Conservation (phyloP, 2,888 invertebrate genomes). For the Tortricodes alternella region DNA sequence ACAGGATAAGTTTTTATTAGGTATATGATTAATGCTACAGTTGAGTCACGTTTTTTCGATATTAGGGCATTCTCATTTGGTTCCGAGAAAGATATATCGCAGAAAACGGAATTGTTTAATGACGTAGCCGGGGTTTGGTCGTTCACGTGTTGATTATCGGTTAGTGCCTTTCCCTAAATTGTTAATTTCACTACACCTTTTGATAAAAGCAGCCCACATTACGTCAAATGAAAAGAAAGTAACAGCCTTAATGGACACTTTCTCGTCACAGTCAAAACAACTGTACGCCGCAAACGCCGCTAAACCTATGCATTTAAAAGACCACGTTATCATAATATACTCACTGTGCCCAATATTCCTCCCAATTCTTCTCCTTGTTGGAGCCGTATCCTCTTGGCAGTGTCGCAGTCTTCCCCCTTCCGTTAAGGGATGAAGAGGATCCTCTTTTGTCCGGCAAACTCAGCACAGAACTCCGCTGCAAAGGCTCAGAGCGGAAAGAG, state of each 20-base stretch:
- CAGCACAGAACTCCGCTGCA: slow-evolving; percentile 58
- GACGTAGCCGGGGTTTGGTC: not conserved
- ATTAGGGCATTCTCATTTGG: slow-evolving; percentile 9
- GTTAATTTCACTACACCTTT: not conserved
- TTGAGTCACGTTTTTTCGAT: slow-evolving; percentile 25
- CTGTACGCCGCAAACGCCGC: not conserved
- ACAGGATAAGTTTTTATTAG: not conserved
- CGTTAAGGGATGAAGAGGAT: slow-evolving; percentile 56
- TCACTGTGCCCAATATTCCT: slow-evolving; percentile 78
- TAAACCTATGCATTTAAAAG: not conserved
- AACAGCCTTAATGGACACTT: slow-evolving; percentile 11
- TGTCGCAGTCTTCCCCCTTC: slow-evolving; percentile 63
- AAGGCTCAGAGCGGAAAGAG: slow-evolving; percentile 69
- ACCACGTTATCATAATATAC: too few species aligned
- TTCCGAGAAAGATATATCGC: slow-evolving; percentile 5
- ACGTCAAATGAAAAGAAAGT: slow-evolving; percentile 16
- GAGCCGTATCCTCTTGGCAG: slow-evolving; percentile 72
- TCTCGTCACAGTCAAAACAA: not conserved
- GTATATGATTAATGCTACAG: slow-evolving; percentile 1
- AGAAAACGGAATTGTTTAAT: not conserved
- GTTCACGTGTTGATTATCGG: slow-evolving; percentile 10
- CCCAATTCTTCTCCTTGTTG: slow-evolving; percentile 71
- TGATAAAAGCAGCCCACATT: not conserved
- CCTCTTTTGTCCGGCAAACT: slow-evolving; percentile 66
- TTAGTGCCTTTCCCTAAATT: slow-evolving; percentile 4